Evolutionary conservation across 37 sponge, comb jelly and placozoan genomes (phyloP).

Genomic region (Bolinopsis microptera): DNA sequence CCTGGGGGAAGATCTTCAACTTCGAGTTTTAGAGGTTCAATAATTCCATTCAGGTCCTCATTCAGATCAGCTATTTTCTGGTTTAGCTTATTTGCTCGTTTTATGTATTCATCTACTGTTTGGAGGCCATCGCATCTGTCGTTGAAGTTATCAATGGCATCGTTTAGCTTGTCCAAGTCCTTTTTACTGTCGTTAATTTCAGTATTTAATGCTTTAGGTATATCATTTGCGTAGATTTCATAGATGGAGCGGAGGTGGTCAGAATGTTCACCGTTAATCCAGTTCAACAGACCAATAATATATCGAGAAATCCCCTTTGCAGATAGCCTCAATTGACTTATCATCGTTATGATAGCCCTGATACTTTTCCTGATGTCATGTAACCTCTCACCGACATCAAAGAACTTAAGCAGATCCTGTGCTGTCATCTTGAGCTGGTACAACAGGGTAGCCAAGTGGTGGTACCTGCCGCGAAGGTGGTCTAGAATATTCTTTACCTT

Average conservation of each 20-base stretch:
- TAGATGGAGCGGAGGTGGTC: not conserved
- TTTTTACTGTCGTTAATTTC: not conserved
- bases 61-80: not conserved
- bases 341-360: not conserved
- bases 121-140: not conserved
- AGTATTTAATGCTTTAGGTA: not conserved
- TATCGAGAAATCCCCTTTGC: not conserved
- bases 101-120: not conserved
- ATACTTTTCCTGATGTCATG: not conserved
- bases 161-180: not conserved
- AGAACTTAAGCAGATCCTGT: not conserved
- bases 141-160: not conserved
- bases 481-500: constrained; percentile 2
- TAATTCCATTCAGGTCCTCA: not conserved
- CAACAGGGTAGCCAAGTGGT: not conserved
- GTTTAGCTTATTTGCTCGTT: not conserved
- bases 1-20: not conserved
- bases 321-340: not conserved
- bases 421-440: not conserved
- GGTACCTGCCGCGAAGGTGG: not conserved
- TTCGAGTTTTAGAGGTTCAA: not conserved
- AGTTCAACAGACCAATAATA: not conserved
- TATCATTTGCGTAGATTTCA: not conserved
- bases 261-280: not conserved
- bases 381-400: not conserved